Conservation (phyloP, 2,113 vertebrate species). For the Scatophagus argus region DNA sequence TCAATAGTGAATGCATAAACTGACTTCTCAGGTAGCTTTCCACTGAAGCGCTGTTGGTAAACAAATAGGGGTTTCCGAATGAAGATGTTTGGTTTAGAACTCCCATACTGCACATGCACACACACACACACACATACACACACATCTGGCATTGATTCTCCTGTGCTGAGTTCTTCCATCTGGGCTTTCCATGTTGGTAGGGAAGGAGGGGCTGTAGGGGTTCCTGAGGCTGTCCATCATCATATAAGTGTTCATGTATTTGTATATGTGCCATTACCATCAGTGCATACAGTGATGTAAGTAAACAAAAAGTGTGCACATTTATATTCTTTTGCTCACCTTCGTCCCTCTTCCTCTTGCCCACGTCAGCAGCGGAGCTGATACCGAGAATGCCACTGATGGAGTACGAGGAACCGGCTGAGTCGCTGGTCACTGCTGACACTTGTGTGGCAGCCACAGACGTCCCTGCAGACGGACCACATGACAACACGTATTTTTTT, state of each 20-base stretch:
- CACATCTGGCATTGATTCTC: conserved; percentile 52
- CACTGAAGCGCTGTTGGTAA: conserved; percentile 51
- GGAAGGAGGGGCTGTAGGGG: background rate
- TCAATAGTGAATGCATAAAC: conserved; percentile 75
- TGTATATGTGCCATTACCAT: background rate
- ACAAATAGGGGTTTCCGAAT: conserved; percentile 71
- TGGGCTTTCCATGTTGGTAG: conserved; percentile 19
- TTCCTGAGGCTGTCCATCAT: conserved; percentile 9
- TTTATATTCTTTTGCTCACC: conserved; percentile 81
- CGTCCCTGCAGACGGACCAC: conserved; percentile 85
- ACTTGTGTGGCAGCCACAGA: conserved; percentile 95
- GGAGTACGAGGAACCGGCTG: conserved; percentile 96
- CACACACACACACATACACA: conserved; percentile 23
- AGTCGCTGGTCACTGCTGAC: conserved; percentile 93
- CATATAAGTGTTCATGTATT: conserved; percentile 16
- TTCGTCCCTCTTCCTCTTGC: conserved; percentile 98
- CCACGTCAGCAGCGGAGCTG: conserved; percentile 91
- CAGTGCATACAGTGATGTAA: background rate
- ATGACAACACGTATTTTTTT: background rate
- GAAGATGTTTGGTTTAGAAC: conserved; percentile 75
- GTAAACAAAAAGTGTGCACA: background rate
- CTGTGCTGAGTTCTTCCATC: conserved; percentile 45
- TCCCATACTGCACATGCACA: conserved; percentile 25
- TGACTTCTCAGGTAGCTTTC: conserved; percentile 49
- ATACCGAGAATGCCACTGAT: conserved; percentile 99